phyloP scores from a whole-genome alignment of 2,113 vertebrate genomes.

The Callipepla californica region DNA sequence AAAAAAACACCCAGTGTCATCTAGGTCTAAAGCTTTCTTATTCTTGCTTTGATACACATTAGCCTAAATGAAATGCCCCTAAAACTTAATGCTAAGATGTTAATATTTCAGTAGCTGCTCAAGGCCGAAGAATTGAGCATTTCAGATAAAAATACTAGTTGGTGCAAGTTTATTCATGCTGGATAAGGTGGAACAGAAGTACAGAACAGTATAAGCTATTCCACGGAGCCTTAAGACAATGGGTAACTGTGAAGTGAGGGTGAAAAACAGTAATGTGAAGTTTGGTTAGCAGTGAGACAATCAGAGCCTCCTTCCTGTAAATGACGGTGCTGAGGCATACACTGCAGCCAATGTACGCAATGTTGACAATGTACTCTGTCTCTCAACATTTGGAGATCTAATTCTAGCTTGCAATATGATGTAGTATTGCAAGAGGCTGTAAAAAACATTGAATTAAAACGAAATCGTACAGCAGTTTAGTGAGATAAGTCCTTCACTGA shows the following conservation, averaged over 20 bases:
- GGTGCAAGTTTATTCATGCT: neutral
- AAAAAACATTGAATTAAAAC: neutral
- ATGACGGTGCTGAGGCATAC: neutral
- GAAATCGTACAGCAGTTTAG: neutral
- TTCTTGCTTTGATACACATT: neutral
- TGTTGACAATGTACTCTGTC: neutral
- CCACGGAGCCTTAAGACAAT: neutral
- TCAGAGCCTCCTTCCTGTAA: neutral
- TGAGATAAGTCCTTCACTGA: neutral
- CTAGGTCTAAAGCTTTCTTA: neutral
- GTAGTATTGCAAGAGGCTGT: neutral
- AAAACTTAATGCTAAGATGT: neutral
- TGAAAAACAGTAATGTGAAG: neutral
- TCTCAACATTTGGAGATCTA: neutral
- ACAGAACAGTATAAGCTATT: neutral
- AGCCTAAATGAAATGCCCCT: neutral
- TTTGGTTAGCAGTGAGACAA: neutral
- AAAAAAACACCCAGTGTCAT: neutral
- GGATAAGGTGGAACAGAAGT: neutral
- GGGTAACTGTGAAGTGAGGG: neutral
- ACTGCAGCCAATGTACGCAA: neutral
- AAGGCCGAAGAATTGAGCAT: neutral
- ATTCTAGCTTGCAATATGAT: neutral
- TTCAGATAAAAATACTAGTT: neutral
- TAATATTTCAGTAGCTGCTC: neutral